These are phyloP conservation scores for Todus mexicanus DNA, from an alignment of 2,797 vertebrate species.

Conservation along the genomic window DNA sequence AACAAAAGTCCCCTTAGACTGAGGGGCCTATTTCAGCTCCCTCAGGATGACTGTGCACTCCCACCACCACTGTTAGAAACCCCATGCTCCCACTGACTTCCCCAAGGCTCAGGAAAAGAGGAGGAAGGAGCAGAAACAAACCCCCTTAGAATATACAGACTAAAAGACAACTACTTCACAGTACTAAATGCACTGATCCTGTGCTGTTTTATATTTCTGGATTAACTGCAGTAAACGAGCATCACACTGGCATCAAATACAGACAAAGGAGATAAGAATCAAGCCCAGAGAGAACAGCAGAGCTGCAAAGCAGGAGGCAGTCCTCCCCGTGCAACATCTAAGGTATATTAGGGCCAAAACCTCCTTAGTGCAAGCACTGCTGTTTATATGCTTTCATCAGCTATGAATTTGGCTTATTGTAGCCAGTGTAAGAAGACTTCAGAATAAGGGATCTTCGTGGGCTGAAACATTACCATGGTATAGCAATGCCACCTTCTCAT, in stretches of 20 bases:
- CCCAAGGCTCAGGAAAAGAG: background rate
- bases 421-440: background rate
- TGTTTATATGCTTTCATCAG: background rate
- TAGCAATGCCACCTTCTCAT: background rate
- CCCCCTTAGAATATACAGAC: background rate
- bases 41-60: background rate
- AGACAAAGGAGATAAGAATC: background rate
- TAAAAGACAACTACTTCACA: background rate
- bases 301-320: background rate
- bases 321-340: background rate
- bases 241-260: background rate
- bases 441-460: background rate
- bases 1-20: background rate
- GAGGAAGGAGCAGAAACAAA: background rate
- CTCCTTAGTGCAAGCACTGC: background rate
- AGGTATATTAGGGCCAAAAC: background rate
- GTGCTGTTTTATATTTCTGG: background rate
- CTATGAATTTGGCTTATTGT: background rate
- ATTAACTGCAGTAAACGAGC: background rate
- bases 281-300: background rate
- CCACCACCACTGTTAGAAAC: background rate
- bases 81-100: background rate
- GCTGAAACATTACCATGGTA: background rate
- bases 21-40: background rate
- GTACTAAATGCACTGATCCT: background rate